Evolutionary conservation across 2,888 invertebrate genomes (phyloP).

Genomic region (Tinea pellionella): DNA sequence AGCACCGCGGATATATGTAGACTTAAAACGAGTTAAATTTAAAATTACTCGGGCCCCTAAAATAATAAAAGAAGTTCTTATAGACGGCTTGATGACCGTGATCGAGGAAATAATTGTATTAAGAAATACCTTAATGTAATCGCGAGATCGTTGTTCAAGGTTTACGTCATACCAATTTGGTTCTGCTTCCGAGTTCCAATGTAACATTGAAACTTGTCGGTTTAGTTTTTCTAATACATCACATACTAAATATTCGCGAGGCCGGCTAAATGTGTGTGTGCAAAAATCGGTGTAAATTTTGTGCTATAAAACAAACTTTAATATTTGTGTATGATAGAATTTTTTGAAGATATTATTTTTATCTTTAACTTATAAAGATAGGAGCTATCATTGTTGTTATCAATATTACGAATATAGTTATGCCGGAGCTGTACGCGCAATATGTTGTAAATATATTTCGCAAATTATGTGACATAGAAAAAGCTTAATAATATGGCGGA

Average conservation of each 20-base stretch:
- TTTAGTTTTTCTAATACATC: constrained; percentile 42
- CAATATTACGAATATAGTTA: constrained; percentile 2
- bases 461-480: neutral
- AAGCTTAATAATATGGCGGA: neutral
- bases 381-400: neutral
- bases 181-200: constrained; percentile 24
- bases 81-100: neutral
- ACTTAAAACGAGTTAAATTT: constrained; percentile 17
- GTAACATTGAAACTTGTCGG: constrained; percentile 45
- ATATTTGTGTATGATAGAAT: neutral
- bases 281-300: neutral
- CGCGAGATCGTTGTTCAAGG: constrained; percentile 15
- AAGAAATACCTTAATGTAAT: constrained; percentile 8
- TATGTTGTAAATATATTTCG: neutral
- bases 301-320: neutral
- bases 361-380: constrained; percentile 2
- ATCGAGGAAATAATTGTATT: neutral
- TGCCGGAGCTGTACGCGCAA: neutral
- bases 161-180: constrained; percentile 47
- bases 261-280: constrained; percentile 16
- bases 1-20: constrained; percentile 38
- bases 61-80: neutral
- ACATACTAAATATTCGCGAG: constrained; percentile 43
- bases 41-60: neutral
- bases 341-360: neutral